phyloP scores from a whole-genome alignment of 2,113 vertebrate species.

The western clawed frog (Xenopus tropicalis) region DNA sequence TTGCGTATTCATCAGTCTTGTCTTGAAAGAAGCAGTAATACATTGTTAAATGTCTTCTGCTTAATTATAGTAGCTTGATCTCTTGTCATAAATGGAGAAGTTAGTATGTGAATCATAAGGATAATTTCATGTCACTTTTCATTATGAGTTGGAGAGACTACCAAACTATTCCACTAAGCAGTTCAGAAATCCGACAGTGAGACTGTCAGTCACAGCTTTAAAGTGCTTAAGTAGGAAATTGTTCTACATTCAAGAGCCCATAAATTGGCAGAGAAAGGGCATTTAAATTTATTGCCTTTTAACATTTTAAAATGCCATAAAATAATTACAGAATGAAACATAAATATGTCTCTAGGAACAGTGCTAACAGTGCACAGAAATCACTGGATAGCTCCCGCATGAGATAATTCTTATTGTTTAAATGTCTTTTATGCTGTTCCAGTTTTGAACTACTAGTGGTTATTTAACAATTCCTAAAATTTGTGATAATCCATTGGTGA shows the following conservation, averaged over 20 bases:
- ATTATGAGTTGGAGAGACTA: conserved; percentile 15
- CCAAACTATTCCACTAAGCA: conserved; percentile 6
- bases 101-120: conserved; percentile 25
- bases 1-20: neutral
- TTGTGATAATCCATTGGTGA: too few relatives aligned
- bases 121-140: conserved; percentile 25
- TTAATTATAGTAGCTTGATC: conserved; percentile 18
- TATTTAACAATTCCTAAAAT: too few relatives aligned
- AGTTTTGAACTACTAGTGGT: too few relatives aligned
- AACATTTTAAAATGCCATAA: conserved; percentile 17
- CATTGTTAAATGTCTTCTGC: conserved; percentile 7
- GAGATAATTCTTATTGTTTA: too few relatives aligned
- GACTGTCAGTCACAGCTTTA: conserved; percentile 29
- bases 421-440: too few relatives aligned
- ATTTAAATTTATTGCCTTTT: conserved; percentile 8
- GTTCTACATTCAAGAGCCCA: conserved; percentile 32
- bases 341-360: conserved; percentile 16
- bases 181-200: conserved; percentile 12
- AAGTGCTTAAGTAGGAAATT: conserved; percentile 8
- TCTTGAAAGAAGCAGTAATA: conserved; percentile 7
- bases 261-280: conserved; percentile 1
- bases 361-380: too few relatives aligned
- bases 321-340: conserved; percentile 12
- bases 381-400: too few relatives aligned
- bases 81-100: conserved; percentile 32